phyloP scores from a whole-genome alignment of 2,113 vertebrate genomes.

The Phyllopteryx taeniolatus region DNA sequence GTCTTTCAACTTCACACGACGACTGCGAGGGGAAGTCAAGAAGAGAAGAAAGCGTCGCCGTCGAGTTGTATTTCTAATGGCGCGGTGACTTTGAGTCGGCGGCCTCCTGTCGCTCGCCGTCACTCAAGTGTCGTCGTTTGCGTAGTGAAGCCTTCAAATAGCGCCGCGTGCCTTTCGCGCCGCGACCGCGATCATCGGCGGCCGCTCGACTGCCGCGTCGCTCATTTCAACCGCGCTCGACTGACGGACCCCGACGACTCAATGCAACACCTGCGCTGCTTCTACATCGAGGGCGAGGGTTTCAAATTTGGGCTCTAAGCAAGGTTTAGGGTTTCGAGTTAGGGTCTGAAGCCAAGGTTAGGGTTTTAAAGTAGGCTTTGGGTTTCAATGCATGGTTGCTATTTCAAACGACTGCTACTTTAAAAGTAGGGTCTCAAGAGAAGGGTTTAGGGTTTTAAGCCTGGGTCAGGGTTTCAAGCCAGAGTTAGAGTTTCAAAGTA shows the following conservation, averaged over 20 bases:
- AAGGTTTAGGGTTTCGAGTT: too few species aligned
- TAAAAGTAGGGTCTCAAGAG: too few species aligned
- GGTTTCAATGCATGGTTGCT: too few species aligned
- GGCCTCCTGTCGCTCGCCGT: slow-evolving; percentile 51
- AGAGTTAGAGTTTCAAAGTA: too few species aligned
- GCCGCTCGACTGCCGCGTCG: background rate
- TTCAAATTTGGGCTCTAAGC: too few species aligned
- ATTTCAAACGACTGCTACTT: too few species aligned
- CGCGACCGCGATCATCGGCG: background rate
- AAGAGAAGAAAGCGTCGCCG: background rate
- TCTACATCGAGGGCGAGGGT: background rate
- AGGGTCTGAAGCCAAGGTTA: too few species aligned
- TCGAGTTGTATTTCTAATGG: slow-evolving; percentile 16
- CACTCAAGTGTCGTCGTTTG: slow-evolving; percentile 51
- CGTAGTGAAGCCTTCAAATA: slow-evolving; percentile 56
- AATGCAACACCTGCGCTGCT: background rate
- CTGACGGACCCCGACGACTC: background rate
- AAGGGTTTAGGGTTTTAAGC: too few species aligned
- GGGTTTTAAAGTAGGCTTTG: too few species aligned
- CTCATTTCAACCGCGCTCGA: background rate
- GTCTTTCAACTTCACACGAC: slow-evolving; percentile 16
- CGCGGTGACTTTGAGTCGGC: slow-evolving; percentile 52
- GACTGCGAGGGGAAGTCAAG: slow-evolving; percentile 13
- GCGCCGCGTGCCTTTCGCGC: background rate
- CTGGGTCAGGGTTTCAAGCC: too few species aligned